Evolutionary conservation across 1,140 invertebrate genomes (phyloP), one percentile per base, ranked within the genome.

Genomic region (Cotesia vestalis): DNA sequence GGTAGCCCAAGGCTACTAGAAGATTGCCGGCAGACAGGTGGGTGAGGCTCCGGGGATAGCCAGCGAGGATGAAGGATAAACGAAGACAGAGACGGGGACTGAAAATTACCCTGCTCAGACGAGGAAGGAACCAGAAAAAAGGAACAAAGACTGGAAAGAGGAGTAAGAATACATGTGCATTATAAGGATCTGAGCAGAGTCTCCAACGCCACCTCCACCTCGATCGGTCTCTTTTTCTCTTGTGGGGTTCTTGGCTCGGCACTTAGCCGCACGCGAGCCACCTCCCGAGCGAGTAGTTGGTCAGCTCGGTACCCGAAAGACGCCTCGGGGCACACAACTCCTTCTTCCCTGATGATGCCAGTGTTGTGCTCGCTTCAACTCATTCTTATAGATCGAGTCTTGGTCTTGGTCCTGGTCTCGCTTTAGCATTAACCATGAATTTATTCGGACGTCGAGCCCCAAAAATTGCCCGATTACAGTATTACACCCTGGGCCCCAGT

Each of bases 1-100:
- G 82, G 85, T 85, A 87, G 85, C 85, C 85, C 83, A 85, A 86
- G 85, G 85, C 85, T 87, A 87, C 85, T 87, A 87, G 85, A 87
- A 87, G 85, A 87, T 86, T 87, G 84, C 84, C 85, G 83, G 82
- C 82, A 87, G 85, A 87, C 85, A 86, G 85, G 85, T 87, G 85
- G 85, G 85, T 86, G 85, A 86, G 83, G 79, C 66, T 72, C 5
- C 38, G 70, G 53, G 75, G 11, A 72, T 69, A 72, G 61, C 59
- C 27, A 69, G 12, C 9, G 62, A 69, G 38, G 64, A 75, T 40
- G 59, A 72, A 46, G 66, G 66, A 11, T 12, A 46, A 51, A 60
- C 12, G 20, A 38, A 62, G 69, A 73, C 61, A 36, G 66, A 20
- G 51, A 55, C 38, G 53, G 34, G 53, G 64, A 69, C 38, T 51